Base-by-base conservation (phyloP, 1,140 invertebrate genomes). In the Papilio polytes region DNA sequence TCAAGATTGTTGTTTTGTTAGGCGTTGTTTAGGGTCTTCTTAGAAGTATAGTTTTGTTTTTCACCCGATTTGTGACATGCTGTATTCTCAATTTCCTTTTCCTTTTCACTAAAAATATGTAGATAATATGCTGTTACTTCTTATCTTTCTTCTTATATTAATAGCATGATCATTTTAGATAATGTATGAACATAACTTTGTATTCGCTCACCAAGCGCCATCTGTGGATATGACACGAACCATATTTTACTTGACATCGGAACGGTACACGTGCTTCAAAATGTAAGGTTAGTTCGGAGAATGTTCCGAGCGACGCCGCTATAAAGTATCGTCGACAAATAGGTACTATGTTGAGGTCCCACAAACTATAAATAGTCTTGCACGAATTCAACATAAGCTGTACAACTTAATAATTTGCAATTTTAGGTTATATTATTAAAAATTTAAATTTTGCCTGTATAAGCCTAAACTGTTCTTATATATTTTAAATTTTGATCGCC, bases 241-340 rank as follows among this genome's bases (percentile, higher is more conserved):
- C 74, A 78, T 78, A 78, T 78, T 78, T 78, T 78, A 78, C 51
- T 26, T 59, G 74, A 78, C 18, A 59, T 51, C 31, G 74, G 74
- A 78, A 78, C 74, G 74, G 74, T 78, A 78, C 74, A 78, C 51
- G 74, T 78, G 74, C 74, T 78, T 78, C 74, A 56, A 56, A 78
- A 78, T 78, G 74, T 78, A 78, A 78, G 74, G 74, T 78, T 78
- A 78, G 48, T 78, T 78, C 74, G 2, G 48, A 36, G 48, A 56
- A 56, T 78, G 74, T 78, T 59, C 51, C 74, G 31, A 26, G 74
- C 51, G 51, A 53, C 26, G 51, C 26, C 48, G 26, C 51, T 59
- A 59, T 78, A 78, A 78, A 78, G 13, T 59, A 78, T 78, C 74
- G 22, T 18, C 15, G 51, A 78, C 74, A 78, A 78, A 78, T 59